Percentiles rank a stretch among this genome's conserved stretches.
These are phyloP conservation scores for Lasioglossum lativentre DNA, from an alignment of 2,888 invertebrate species.

Conservation along the genomic window DNA sequence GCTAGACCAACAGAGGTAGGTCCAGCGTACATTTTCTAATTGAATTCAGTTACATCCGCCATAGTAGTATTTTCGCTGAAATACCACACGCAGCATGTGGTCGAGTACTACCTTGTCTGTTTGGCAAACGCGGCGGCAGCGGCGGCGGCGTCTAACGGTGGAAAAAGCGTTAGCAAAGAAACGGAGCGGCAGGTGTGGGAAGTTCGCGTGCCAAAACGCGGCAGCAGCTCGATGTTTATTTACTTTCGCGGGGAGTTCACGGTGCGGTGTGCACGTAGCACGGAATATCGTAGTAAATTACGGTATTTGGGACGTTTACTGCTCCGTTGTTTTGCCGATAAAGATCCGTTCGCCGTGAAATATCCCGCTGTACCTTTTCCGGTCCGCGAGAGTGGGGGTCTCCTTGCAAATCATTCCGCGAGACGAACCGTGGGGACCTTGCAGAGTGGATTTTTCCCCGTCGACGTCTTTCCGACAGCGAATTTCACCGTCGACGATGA, in stretches of 20 bases:
- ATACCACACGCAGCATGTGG: neutral
- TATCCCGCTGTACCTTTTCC: conserved; percentile 57
- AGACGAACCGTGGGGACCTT: conserved; percentile 1
- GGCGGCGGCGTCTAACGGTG: neutral
- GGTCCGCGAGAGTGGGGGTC: neutral
- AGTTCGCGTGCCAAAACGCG: conserved; percentile 43
- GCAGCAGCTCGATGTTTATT: conserved; percentile 61
- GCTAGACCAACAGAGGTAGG: neutral
- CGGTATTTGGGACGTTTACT: conserved; percentile 67
- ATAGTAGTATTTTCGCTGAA: neutral
- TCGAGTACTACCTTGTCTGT: neutral
- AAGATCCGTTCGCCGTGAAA: conserved; percentile 59
- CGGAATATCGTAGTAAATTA: conserved; percentile 67
- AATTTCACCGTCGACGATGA: neutral
- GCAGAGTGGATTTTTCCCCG: neutral
- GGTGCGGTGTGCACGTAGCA: conserved; percentile 31
- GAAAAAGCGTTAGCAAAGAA: conserved; percentile 16
- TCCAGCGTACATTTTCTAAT: neutral
- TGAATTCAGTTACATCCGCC: neutral
- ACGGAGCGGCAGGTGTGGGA: conserved; percentile 16
- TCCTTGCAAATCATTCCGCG: conserved; percentile 42
- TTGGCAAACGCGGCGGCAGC: neutral
- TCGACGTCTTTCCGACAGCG: neutral
- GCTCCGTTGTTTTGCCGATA: conserved; percentile 64
- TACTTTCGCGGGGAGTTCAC: conserved; percentile 34